Percentiles rank a stretch among this genome's conserved stretches.
Evolutionary conservation across 2,113 vertebrate genomes (phyloP).

Genomic region (Gopherus flavomarginatus): DNA sequence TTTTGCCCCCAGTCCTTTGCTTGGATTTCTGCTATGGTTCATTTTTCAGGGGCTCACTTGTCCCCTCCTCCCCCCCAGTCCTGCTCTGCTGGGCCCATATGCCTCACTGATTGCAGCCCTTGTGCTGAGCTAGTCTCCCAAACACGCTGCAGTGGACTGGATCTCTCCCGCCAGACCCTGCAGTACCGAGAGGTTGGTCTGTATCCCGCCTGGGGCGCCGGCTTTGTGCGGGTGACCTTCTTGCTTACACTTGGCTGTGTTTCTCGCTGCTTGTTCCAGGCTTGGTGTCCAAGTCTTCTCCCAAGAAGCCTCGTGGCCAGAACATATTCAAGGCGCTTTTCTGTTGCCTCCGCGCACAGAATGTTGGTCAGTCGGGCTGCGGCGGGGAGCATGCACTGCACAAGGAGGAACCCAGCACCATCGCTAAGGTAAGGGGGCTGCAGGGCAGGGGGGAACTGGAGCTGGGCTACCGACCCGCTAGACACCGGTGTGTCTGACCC

Average conservation of each 20-base stretch:
- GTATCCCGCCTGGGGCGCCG: background rate
- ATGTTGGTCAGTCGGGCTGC: slow-evolving; percentile 82
- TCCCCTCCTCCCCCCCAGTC: too few relatives aligned
- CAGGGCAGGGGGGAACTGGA: background rate
- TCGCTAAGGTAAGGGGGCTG: slow-evolving; percentile 83
- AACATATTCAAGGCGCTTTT: slow-evolving; percentile 89
- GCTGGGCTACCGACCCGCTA: background rate
- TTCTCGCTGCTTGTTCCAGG: slow-evolving; percentile 62
- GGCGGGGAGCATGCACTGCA: slow-evolving; percentile 82
- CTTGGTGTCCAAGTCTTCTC: slow-evolving; percentile 85
- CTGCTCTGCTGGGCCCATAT: too few relatives aligned
- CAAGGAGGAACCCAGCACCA: slow-evolving; percentile 83
- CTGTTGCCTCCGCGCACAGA: slow-evolving; percentile 87
- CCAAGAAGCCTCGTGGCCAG: slow-evolving; percentile 87
- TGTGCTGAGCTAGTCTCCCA: background rate
- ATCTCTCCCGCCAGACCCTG: background rate
- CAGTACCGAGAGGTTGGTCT: background rate
- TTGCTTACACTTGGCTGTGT: background rate
- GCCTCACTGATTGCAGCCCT: background rate
- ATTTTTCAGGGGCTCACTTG: too few relatives aligned
- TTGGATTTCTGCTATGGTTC: background rate
- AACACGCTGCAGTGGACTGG: too few relatives aligned
- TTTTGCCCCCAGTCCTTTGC: too few relatives aligned
- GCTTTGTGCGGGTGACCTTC: background rate
- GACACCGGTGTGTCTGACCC: background rate